Base-by-base conservation (phyloP, 2,797 vertebrate species). In the Sebastolobus alascanus region DNA sequence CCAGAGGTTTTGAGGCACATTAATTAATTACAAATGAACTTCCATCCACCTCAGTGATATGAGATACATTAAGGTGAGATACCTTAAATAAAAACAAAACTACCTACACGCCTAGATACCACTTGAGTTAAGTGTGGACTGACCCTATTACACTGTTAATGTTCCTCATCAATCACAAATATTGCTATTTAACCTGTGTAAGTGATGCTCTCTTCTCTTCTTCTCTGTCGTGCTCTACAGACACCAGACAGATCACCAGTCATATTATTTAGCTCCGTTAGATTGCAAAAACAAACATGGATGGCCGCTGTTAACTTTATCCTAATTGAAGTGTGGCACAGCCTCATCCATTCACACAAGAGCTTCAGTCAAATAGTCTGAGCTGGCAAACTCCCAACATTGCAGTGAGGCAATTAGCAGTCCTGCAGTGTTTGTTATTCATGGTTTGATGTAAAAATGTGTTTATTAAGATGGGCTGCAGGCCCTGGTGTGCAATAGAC, bases 401-500 rank as follows among this genome's bases (percentile, higher is more conserved):
- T 96, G 97, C 96, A 97, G 96, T 94, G 95, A 96, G 97, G 97
- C 97, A 99, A 99, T 99, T 99, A 99, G 97, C 97, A 96, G 96
- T 96, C 95, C 96, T 95, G 96, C 96, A 96, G 96, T 98, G 97
- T 99, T 99, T 98, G 97, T 97, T 98, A 97, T 98, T 98, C 97
- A 97, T 95, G 96, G 97, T 97, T 97, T 97, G 97, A 97, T 98
- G 97, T 98, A 97, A 96, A 98, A 98, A 98, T 96, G 97, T 98
- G 97, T 99, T 99, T 99, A 98, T 99, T 98, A 98, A 99, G 97
- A 98, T 96, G 96, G 96, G 97, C 97, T 98, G 96, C 96, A 96
- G 97, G 98, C 97, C 91, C 96, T 97, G 97, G 96, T 97, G 97
- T 97, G 97, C 97, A 97, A 97, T 97, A 98, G 97, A 99, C 97